Evolutionary conservation across 2,888 invertebrate species (phyloP).

Genomic region (Dorcus parallelipipedus): DNA sequence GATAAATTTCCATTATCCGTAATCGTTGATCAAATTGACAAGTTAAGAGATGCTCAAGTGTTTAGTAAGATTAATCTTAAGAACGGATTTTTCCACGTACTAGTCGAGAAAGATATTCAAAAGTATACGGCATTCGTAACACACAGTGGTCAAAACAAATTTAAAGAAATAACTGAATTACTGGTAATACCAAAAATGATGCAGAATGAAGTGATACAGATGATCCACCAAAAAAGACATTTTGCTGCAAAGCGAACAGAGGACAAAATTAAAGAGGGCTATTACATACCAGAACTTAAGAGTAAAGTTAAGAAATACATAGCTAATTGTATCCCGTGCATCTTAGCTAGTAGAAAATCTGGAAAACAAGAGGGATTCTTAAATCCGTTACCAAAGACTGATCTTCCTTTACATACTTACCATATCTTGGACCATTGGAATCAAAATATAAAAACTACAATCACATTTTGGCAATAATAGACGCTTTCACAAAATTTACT

Average conservation of each 20-base stretch:
- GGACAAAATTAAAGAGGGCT: constrained; percentile 19
- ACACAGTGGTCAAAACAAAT: no score
- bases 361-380: constrained; percentile 25
- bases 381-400: constrained; percentile 26
- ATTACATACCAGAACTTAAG: constrained; percentile 20
- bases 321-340: constrained; percentile 24
- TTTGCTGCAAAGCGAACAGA: constrained; percentile 23
- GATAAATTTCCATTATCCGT: no score
- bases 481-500: constrained; percentile 32
- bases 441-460: constrained; percentile 29
- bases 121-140: no score
- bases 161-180: background rate
- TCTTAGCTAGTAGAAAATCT: constrained; percentile 24
- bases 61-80: no score
- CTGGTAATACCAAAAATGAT: constrained; percentile 23
- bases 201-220: no score
- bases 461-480: constrained; percentile 25
- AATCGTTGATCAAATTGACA: no score
- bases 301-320: constrained; percentile 18
- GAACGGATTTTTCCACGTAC: no score
- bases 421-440: constrained; percentile 29
- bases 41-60: no score
- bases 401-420: constrained; percentile 26
- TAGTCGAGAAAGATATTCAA: no score
- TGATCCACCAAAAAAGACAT: no score